These are phyloP conservation scores for Tenthredo scrophulariae DNA, from an alignment of 2,888 invertebrate genomes.

Conservation along the genomic window DNA sequence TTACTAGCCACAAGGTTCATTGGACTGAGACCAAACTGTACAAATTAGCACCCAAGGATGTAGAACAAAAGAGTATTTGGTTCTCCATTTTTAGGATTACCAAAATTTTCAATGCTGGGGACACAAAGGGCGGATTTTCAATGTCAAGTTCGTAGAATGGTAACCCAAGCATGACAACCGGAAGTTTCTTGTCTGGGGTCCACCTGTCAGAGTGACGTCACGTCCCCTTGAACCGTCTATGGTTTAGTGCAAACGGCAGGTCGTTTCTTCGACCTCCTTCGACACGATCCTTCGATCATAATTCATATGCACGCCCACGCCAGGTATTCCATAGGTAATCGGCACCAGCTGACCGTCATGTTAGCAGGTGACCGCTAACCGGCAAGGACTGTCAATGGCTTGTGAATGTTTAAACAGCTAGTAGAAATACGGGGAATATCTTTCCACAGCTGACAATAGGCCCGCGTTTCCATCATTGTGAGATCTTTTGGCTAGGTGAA, in stretches of 20 bases:
- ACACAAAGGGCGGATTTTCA: constrained; percentile 47
- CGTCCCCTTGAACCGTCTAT: constrained; percentile 59
- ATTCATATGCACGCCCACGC: constrained; percentile 35
- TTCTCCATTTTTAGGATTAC: background rate
- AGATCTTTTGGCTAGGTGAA: background rate
- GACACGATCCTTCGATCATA: constrained; percentile 5
- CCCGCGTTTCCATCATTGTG: background rate
- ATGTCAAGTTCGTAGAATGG: constrained; percentile 54
- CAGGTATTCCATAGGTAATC: constrained; percentile 32
- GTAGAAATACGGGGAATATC: background rate
- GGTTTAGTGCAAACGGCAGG: constrained; percentile 29
- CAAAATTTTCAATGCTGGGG: background rate
- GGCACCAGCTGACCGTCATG: constrained; percentile 29
- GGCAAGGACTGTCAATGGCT: background rate
- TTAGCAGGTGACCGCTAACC: constrained; percentile 26
- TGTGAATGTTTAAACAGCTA: background rate
- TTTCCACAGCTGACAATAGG: constrained; percentile 12
- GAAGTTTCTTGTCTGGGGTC: constrained; percentile 65
- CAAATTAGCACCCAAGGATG: background rate
- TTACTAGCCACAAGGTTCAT: background rate
- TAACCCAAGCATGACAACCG: constrained; percentile 60
- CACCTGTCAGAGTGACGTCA: constrained; percentile 67
- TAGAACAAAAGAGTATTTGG: background rate
- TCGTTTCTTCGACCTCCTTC: constrained; percentile 42
- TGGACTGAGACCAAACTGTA: background rate